phyloP scores from a whole-genome alignment of 2,888 invertebrate genomes.

The Callosobruchus maculatus region DNA sequence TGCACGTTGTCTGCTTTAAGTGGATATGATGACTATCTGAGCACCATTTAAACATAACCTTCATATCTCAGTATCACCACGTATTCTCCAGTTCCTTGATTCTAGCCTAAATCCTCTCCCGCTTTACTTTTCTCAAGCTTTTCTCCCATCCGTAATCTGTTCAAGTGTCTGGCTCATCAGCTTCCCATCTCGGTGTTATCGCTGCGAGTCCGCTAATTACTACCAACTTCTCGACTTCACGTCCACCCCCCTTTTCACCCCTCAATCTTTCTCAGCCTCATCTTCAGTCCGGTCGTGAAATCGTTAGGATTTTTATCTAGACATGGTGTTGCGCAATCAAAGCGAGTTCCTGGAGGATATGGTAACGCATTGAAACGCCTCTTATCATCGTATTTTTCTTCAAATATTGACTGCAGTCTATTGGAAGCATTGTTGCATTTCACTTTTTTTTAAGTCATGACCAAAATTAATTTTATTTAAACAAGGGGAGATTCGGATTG shows the following conservation, averaged over 20 bases:
- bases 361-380: too few relatives aligned
- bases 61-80: neutral
- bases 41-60: too few relatives aligned
- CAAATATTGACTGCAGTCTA: too few relatives aligned
- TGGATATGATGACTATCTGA: too few relatives aligned
- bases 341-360: neutral
- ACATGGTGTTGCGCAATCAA: neutral
- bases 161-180: conserved; percentile 40
- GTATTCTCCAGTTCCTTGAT: neutral
- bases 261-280: neutral
- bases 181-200: conserved; percentile 46
- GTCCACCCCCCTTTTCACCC: neutral
- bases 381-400: too few relatives aligned
- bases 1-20: too few relatives aligned
- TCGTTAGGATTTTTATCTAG: neutral
- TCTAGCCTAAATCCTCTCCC: neutral
- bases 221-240: conserved; percentile 37
- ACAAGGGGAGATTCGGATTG: too few relatives aligned
- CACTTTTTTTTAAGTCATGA: too few relatives aligned
- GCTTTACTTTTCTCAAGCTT: neutral
- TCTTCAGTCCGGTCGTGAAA: neutral
- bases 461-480: too few relatives aligned
- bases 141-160: neutral
- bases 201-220: conserved; percentile 45
- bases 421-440: too few relatives aligned